Base-by-base conservation (phyloP, 37 sponge, comb jelly and placozoan species). In the Axinella damicornis region DNA sequence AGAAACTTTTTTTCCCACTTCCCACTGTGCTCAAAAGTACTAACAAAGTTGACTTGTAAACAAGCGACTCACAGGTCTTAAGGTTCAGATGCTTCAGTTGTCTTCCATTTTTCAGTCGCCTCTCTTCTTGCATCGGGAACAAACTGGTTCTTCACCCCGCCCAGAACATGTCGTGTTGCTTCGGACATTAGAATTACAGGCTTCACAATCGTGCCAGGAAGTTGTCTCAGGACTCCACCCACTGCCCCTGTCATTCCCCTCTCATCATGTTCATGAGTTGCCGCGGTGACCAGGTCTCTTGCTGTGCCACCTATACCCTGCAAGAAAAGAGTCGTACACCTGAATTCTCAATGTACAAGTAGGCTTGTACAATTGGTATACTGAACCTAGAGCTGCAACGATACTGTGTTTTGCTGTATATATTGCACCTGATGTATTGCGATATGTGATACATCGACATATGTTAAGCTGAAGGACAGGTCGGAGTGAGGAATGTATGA, bases 121-220 rank as follows among this genome's bases (percentile, higher is more conserved):
- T 97, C 98, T 32, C 68, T 92, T 32, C 88, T 71, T 32, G 93
- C 98, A 39, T 95, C 93, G 24, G 98, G 98, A 25, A 95, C 67
- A 70, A 97, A 84, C 80, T 97, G 95, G 75, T 97, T 95, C 81
- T 86, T 92, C 17, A 90, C 91, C 34, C 98, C 98, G 46, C 85
- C 93, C 67, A 97, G 74, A 2, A 95, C 91, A 31, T 91, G 89
- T 38, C 88, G 53, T 6, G 95, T 97, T 30, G 97, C 97, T 68
- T 94, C 93, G 1, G 92, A 89, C 17, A 85, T 88, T 13, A 94
- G 69, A 35, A 97, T 92, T 63, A 97, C 76, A 1, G 97, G 97
- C 76, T 84, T 81, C 5, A 97, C 85, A 22, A 93, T 74, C 4
- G 84, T 82, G 16, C 92, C 87, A 16, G 97, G 97, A 17, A 94